Base-by-base conservation (phyloP, 2,797 vertebrate genomes). In the Pterois miles region DNA sequence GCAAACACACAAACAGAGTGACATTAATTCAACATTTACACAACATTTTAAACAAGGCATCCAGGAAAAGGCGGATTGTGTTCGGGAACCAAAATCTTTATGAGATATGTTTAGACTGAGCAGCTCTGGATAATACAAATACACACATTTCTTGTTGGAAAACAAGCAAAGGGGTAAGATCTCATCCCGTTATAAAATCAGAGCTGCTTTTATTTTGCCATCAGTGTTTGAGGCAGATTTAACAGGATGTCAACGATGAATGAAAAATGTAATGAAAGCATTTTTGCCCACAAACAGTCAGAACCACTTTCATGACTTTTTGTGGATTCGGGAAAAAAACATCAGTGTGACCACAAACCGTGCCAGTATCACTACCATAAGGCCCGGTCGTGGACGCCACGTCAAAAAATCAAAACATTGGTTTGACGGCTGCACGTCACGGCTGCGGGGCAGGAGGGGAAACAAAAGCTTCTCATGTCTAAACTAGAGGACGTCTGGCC, bases 11-110 rank as follows among this genome's bases (percentile, higher is more conserved):
- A 86, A 87, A 89, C 86, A 88, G 14, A 79, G 78, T 80, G 77
- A 85, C 87, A 78, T 86, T 87, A 85, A 85, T 87, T 67, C 88
- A 89, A 89, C 88, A 88, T 92, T 93, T 90, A 87, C 76, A 63
- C 75, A 80, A 53, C 74, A 71, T 70, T 71, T 77, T 80, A 91
- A 91, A 93, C 89, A 91, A 13, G 23, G 58, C 11, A 25, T 78
- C 58, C 53, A 29, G 38, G 50, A 38, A 79, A 67, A 84, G 54
- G 74, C 27, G 1, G 58, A 79, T 36, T 27, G 65, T 40, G 43
- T 74, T 74, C 4, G 2, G 2, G 53, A 36, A 62, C 59, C 43
- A 29, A 64, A 66, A 60, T 65, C 71, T 80, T 27, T 48, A 58
- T 62, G 80, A 76, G 79, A 66, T 67, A 29, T 92, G 89, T 94